Evolutionary conservation across 2,888 invertebrate genomes (phyloP), one percentile per base, ranked within the genome.

Genomic region (Sarcophaga carnaria): DNA sequence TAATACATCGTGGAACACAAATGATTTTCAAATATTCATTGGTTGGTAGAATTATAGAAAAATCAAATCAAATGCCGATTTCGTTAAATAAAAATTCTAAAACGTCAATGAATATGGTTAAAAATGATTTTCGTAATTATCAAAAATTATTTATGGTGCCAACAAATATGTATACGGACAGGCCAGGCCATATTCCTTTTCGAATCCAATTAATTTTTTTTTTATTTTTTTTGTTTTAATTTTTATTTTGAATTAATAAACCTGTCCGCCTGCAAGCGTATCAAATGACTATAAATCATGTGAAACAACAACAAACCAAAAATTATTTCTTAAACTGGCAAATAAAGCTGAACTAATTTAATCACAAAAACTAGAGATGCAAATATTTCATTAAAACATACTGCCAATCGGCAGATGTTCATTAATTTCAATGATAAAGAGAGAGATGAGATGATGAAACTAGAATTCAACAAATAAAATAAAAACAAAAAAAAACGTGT

Each of bases 311-410:
- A 11, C 14, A 59, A 60, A 72, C 14, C 17, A 70, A 63, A 74
- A 47, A 71, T 54, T 49, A 20, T 70, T 54, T 49, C 8, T 45
- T 4, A 20, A 14, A 59, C 59, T 64, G 62, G 37, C 22, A 71
- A 82, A 47, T 8, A 71, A 77, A 83, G 25, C 27, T 80, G 17
- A 66, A 62, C 62, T 67, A 72, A 76, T 80, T 80, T 72, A 80
- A 77, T 80, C 49, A 76, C 62, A 67, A 80, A 84, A 59, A 71
- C 70, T 60, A 22, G 27, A 66, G 54, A 78, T 66, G 14, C 47
- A 77, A 27, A 66, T 72, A 27, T 66, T 72, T 66, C 0, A 47
- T 37, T 37, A 37, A 37, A 37, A 37, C 2, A 37, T 6, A 66
- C 25, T 66, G 37, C n/a, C 54, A 54, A 37, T 37, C 37, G 27